Evolutionary conservation across 1,140 invertebrate genomes (phyloP).

Genomic region (Listronotus oregonensis): DNA sequence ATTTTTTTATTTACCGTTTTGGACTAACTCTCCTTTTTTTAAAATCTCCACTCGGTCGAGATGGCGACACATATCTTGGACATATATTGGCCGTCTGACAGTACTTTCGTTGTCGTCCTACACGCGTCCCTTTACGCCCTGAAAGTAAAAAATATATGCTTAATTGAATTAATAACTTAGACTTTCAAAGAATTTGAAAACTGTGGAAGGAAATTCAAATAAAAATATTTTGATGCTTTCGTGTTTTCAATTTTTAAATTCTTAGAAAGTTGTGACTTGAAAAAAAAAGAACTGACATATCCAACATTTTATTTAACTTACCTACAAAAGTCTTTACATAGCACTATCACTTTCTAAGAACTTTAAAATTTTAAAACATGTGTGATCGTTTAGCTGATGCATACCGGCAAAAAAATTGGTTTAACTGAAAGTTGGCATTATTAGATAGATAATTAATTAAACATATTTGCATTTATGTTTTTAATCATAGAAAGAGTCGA

Average conservation of each 20-base stretch:
- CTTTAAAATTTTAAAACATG: not conserved
- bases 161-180: not conserved
- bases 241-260: conserved; percentile 18
- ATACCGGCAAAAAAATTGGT: not conserved
- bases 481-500: no score
- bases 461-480: no score
- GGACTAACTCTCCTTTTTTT: no score
- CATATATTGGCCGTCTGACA: no score
- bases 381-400: not conserved
- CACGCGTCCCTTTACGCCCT: no score
- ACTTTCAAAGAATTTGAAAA: conserved; percentile 8
- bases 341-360: conserved; percentile 34
- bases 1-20: no score
- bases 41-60: no score
- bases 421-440: no score
- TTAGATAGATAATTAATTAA: no score
- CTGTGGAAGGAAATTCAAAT: not conserved
- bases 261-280: conserved; percentile 11
- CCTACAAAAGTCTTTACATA: not conserved
- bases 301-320: conserved; percentile 9
- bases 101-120: no score
- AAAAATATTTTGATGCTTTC: not conserved
- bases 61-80: no score
- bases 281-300: not conserved
- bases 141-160: not conserved